Evolutionary conservation across 2,113 vertebrate species (phyloP), one percentile per base, ranked within the genome.

Genomic region (Cryptomyrus ogoouensis): DNA sequence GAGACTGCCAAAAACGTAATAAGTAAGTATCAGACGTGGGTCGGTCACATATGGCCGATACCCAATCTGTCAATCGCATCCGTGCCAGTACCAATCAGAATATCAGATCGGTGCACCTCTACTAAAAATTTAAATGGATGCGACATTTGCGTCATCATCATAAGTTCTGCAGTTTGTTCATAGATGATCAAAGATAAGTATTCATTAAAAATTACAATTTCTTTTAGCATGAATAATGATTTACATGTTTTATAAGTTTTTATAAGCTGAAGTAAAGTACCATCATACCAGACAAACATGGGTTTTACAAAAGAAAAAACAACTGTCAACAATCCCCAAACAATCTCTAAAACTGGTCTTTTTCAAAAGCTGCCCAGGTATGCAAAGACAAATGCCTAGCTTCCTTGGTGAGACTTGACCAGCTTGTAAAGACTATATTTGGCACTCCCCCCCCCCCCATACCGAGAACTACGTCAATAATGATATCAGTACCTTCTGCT

Each of bases 401-500:
- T 39, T 87, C 19, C 85, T 19, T 47, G 24, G 5, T 87, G 49
- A 87, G 85, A n/a, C 85, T 35, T 87, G 85, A 53, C 50, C 85
- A 56, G 85, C 27, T 49, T 87, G 50, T 84, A 87, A 87, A 53
- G 5, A 52, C 31, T 87, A 87, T 87, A 87, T 87, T 87, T 87
- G 85, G 50, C 47, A 42, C 50, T 8, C 19, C 49, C 24, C 50
- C 50, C 50, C 52, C 50, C 15, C 31, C 85, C 85, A 56, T 87
- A 35, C 49, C 5, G 13, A 53, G 50, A 52, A 39, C 85, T 87
- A 87, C 85, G 85, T 87, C 85, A 87, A 87, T 87, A 87, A 87
- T 56, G 85, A 87, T 87, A 87, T 87, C 85, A 87, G 85, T 87
- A 87, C 85, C 85, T 87, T 87, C 85, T 56, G 85, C 50, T 87